Evolutionary conservation across 2,797 vertebrate species (phyloP), one percentile per base, ranked within the genome.

Genomic region (Aldrovandia affinis): DNA sequence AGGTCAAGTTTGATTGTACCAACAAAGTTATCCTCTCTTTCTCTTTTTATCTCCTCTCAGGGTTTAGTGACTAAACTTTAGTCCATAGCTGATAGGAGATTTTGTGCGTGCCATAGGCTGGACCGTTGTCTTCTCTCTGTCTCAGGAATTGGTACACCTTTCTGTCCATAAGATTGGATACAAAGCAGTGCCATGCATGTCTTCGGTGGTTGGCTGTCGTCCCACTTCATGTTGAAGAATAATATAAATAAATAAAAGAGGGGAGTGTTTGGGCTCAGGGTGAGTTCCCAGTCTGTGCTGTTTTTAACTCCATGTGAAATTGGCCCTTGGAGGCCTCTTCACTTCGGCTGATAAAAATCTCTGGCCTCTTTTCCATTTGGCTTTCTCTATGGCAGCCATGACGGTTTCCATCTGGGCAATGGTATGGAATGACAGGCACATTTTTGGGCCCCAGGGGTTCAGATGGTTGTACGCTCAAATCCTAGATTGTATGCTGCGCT

Each of bases 1-100:
- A 86, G 88, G 91, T 90, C 93, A 88, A 90, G 75, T 87, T 90
- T 89, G 91, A 93, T 92, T 91, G 91, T 88, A 89, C 89, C 85
- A 88, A 90, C 88, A 92, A 68, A 20, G 61, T 52, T 20, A 15
- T 55, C 14, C 83, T 86, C 25, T 68, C 88, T 25, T 68, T 33
- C 30, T 79, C 47, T n/a, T 50, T 22, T 47, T 20, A 0, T 18
- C 36, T 18, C 18, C 33, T 47, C 57, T 84, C 36, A 25, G 78
- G 52, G 59, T 63, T 80, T 36, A n/a, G n/a, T n/a, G n/a, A n/a
- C n/a, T n/a, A n/a, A n/a, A n/a, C n/a, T n/a, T n/a, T n/a, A 52
- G 50, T 55, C 52, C 30, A 20, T 73, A n/a, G 77, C 6, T 50
- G 47, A 42, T 79, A 36, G 44, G 54, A 44, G 39, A 55, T 73